phyloP scores from a whole-genome alignment of 2,797 vertebrate species.

The Periparus ater region DNA sequence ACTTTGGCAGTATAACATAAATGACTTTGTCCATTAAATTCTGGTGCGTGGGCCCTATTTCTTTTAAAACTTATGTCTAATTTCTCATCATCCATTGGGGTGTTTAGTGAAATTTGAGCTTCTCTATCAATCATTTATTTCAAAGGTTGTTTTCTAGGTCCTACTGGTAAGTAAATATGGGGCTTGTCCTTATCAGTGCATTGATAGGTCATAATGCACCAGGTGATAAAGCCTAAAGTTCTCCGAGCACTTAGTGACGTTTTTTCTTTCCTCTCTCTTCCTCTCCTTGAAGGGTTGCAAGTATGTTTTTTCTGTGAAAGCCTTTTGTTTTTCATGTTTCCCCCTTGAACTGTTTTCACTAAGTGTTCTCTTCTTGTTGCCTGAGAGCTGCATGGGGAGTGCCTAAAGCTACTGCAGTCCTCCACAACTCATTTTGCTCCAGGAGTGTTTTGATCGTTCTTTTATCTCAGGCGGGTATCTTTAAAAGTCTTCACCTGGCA shows the following conservation, averaged over 20 bases:
- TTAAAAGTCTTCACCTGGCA: neutral
- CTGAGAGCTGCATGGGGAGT: neutral
- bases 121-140: neutral
- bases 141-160: neutral
- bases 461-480: neutral
- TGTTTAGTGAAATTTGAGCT: neutral
- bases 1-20: neutral
- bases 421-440: neutral
- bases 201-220: neutral
- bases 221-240: neutral
- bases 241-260: neutral
- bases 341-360: neutral
- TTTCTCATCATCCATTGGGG: neutral
- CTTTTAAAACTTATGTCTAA: neutral
- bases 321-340: neutral
- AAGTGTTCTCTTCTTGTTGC: no score
- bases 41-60: neutral
- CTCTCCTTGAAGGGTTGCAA: neutral
- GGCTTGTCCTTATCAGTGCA: neutral
- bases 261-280: neutral
- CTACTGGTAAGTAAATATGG: neutral
- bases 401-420: accelerated
- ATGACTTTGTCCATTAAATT: neutral
- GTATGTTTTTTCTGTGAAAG: neutral
- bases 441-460: neutral